Evolutionary conservation across 2,797 vertebrate species (phyloP).

Genomic region (Austrolebias charrua): DNA sequence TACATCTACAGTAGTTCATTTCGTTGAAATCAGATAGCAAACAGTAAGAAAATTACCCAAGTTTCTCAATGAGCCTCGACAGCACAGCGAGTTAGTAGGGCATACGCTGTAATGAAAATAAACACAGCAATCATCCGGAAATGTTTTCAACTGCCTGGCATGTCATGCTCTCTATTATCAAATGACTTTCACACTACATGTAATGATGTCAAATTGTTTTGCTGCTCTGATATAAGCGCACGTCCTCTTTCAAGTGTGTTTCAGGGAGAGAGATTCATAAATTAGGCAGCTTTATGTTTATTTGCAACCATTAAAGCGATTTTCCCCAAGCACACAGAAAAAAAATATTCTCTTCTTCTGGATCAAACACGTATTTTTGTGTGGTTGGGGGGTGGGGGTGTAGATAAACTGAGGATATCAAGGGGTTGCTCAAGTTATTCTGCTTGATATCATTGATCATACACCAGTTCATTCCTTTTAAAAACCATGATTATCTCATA

Average conservation of each 20-base stretch:
- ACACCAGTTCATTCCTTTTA: conserved; percentile 39
- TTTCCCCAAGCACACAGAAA: conserved; percentile 55
- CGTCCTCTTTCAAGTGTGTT: conserved; percentile 52
- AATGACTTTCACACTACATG: conserved; percentile 44
- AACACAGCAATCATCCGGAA: conserved; percentile 43
- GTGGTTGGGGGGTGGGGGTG: conserved; percentile 3
- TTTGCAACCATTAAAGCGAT: conserved; percentile 64
- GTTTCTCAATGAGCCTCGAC: conserved; percentile 40
- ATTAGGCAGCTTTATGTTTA: conserved; percentile 60
- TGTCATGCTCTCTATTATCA: conserved; percentile 37
- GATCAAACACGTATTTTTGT: not conserved
- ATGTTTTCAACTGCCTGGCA: conserved; percentile 36
- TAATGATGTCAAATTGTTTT: conserved; percentile 64
- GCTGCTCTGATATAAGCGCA: conserved; percentile 43
- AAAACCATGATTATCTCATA: conserved; percentile 61
- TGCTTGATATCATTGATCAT: conserved; percentile 45
- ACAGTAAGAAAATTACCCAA: conserved; percentile 12
- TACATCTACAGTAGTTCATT: conserved; percentile 3
- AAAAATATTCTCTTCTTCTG: conserved; percentile 49
- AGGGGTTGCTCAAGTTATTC: conserved; percentile 20
- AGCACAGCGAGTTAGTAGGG: conserved; percentile 19
- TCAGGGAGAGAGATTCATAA: conserved; percentile 54
- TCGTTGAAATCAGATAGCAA: not conserved
- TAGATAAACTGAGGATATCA: not conserved
- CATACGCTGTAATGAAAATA: conserved; percentile 40